These are phyloP conservation scores for Drosophila bipectinata DNA, from an alignment of 1,140 invertebrate genomes.

Conservation along the genomic window DNA sequence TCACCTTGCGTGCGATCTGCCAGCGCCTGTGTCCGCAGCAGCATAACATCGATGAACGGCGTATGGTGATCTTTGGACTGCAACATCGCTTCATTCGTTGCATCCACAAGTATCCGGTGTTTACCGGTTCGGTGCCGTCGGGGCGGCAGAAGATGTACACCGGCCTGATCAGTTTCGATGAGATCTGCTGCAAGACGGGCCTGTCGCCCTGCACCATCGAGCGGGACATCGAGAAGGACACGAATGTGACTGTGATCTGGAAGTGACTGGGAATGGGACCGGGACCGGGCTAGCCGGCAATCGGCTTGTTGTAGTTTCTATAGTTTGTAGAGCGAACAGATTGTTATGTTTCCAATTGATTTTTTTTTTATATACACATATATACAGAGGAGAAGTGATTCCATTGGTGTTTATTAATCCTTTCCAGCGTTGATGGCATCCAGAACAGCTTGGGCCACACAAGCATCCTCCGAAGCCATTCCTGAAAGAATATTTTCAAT, in stretches of 20 bases:
- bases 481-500: constrained; percentile 28
- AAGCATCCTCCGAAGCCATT: constrained; percentile 73
- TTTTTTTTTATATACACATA: constrained; percentile 22
- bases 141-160: constrained; percentile 90
- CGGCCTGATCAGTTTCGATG: constrained; percentile 92
- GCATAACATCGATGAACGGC: constrained; percentile 90
- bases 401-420: neutral
- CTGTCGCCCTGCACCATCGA: constrained; percentile 92
- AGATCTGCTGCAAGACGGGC: constrained; percentile 95
- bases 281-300: constrained; percentile 35
- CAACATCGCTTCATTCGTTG: constrained; percentile 93
- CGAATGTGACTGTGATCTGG: constrained; percentile 93
- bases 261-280: constrained; percentile 86
- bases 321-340: constrained; percentile 8
- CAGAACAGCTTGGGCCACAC: constrained; percentile 66
- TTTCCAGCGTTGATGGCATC: neutral
- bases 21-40: constrained; percentile 85
- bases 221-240: constrained; percentile 93
- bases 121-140: constrained; percentile 84
- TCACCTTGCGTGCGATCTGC: constrained; percentile 93
- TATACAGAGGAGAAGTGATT: neutral
- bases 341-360: constrained; percentile 46
- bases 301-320: constrained; percentile 36
- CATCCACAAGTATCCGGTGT: constrained; percentile 90
- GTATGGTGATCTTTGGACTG: constrained; percentile 95